Percentiles rank a stretch among this genome's conserved stretches.
phyloP scores from a whole-genome alignment of 64 coral and sea anemone species.

The Pocillopora damicornis region DNA sequence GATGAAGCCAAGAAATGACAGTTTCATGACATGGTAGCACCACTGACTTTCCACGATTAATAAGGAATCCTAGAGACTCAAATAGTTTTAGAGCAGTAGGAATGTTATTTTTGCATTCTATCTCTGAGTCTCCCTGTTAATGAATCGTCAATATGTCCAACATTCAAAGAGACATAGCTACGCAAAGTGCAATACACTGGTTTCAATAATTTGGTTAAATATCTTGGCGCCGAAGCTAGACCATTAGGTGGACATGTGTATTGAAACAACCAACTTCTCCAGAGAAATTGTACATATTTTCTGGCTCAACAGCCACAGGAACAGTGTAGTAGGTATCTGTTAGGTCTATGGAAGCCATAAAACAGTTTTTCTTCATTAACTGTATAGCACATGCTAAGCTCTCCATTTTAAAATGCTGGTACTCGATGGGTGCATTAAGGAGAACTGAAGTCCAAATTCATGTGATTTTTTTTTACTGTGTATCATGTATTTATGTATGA shows the following conservation, averaged over 20 bases:
- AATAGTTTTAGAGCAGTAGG: slow-evolving; percentile 9
- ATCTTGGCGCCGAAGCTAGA: slow-evolving; percentile 10
- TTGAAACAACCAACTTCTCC: no score
- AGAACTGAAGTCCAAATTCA: no score
- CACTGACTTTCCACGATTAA: slow-evolving; percentile 46
- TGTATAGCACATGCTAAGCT: no score
- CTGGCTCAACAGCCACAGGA: no score
- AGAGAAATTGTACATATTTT: no score
- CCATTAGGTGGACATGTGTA: background rate
- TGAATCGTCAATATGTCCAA: slow-evolving; percentile 42
- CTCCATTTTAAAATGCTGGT: no score
- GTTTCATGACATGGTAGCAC: slow-evolving; percentile 42
- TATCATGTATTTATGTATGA: no score
- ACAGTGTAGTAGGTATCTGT: no score
- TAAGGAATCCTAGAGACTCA: slow-evolving; percentile 33
- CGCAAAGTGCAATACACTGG: background rate
- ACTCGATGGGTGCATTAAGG: no score
- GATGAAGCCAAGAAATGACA: slow-evolving; percentile 60
- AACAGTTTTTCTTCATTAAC: no score
- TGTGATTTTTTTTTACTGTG: no score
- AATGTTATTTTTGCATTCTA: slow-evolving; percentile 31
- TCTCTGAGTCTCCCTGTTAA: slow-evolving; percentile 39
- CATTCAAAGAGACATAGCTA: slow-evolving; percentile 18
- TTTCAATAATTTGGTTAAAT: background rate
- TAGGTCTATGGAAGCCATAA: no score